Percentiles rank a stretch among this genome's conserved stretches.
These are phyloP conservation scores for Elysia chlorotica DNA, from an alignment of 1,140 invertebrate species.

Conservation along the genomic window DNA sequence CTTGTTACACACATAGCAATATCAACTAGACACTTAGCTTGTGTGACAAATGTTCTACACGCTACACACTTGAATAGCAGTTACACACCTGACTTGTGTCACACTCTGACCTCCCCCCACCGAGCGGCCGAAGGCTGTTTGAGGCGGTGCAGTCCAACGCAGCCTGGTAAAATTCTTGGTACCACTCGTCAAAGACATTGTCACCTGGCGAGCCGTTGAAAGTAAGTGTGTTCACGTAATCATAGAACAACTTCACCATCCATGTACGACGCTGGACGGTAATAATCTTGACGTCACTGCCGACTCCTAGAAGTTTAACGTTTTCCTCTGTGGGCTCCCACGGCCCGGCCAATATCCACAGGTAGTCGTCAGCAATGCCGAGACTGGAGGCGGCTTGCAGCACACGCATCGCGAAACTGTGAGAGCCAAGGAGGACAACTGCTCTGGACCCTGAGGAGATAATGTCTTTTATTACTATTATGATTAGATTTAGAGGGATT, in stretches of 20 bases:
- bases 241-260: not conserved
- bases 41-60: no score
- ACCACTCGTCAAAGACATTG: conserved; percentile 39
- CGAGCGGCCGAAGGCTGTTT: no score
- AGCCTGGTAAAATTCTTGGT: conserved; percentile 53
- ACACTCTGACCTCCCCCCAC: no score
- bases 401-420: not conserved
- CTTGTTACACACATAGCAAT: no score
- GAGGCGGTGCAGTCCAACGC: conserved; percentile 45
- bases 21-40: no score
- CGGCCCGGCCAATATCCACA: not conserved
- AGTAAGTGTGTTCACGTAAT: not conserved
- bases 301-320: not conserved
- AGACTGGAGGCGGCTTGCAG: not conserved
- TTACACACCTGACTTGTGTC: no score
- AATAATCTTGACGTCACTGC: not conserved
- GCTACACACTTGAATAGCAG: no score
- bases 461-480: not conserved
- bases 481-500: no score
- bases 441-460: conserved; percentile 8
- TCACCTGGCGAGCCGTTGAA: conserved; percentile 31
- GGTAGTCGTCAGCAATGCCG: not conserved
- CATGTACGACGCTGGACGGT: not conserved
- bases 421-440: conserved; percentile 1
- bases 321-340: not conserved